phyloP scores from a whole-genome alignment of 2,888 invertebrate genomes.

The Scrobipalpa atriplicella region DNA sequence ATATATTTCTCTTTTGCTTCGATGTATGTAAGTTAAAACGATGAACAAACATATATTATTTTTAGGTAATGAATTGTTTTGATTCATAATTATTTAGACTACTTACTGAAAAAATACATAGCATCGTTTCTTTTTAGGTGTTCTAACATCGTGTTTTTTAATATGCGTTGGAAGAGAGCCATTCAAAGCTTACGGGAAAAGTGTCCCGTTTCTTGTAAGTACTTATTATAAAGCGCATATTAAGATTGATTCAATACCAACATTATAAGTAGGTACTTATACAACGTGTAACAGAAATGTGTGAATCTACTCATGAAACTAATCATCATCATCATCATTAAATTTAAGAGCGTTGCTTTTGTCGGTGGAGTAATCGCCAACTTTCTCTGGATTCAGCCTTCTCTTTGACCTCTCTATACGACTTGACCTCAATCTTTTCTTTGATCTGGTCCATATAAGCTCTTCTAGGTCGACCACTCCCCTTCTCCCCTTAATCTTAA shows the following conservation, averaged over 20 bases:
- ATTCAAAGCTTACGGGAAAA: constrained; percentile 51
- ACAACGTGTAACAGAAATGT: too few species aligned
- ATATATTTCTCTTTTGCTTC: constrained; percentile 31
- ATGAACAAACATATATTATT: constrained; percentile 55
- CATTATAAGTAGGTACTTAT: too few species aligned
- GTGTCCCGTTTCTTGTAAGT: constrained; percentile 63
- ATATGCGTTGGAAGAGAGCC: constrained; percentile 53
- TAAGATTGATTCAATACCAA: neutral
- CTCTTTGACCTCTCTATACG: too few species aligned
- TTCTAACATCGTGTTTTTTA: constrained; percentile 39
- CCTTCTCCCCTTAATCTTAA: too few species aligned
- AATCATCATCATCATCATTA: too few species aligned
- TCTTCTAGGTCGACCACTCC: too few species aligned
- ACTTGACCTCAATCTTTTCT: too few species aligned
- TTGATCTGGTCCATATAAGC: too few species aligned
- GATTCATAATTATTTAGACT: neutral
- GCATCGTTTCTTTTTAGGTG: neutral
- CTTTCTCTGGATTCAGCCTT: too few species aligned
- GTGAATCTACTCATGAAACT: too few species aligned
- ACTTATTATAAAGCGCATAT: neutral
- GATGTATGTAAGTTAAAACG: constrained; percentile 26
- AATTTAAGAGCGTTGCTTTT: too few species aligned
- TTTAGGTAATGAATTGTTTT: constrained; percentile 44
- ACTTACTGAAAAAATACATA: neutral
- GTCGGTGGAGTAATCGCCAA: too few species aligned